Evolutionary conservation across 2,797 vertebrate genomes (phyloP).

Genomic region (Heteromormyrus szaboi): DNA sequence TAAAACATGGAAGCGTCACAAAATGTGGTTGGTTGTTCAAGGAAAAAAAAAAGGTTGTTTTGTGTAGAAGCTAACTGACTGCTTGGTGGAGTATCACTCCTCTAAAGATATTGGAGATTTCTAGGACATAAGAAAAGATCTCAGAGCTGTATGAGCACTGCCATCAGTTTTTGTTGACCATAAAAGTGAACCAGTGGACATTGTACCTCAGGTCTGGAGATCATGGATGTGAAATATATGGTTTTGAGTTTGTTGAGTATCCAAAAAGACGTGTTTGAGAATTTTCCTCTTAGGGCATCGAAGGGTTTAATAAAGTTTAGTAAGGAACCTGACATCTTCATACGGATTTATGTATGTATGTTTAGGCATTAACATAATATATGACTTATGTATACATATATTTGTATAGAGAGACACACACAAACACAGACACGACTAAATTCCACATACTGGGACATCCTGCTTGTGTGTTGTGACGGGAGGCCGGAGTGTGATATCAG

Average conservation of each 20-base stretch:
- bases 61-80: background rate
- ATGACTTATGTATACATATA: slow-evolving; percentile 17
- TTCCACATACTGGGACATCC: slow-evolving; percentile 17
- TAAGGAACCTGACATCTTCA: background rate
- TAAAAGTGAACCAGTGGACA: background rate
- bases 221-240: background rate
- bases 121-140: background rate
- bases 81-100: slow-evolving; percentile 27
- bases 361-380: background rate
- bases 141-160: background rate
- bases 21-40: background rate
- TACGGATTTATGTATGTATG: slow-evolving; percentile 2
- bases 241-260: background rate
- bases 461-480: slow-evolving; percentile 4
- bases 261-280: background rate
- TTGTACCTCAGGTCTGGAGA: background rate
- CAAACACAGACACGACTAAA: background rate
- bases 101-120: slow-evolving; percentile 55
- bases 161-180: background rate
- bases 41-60: background rate
- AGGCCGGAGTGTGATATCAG: slow-evolving; percentile 4
- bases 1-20: background rate
- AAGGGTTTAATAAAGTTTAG: background rate
- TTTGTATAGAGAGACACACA: slow-evolving; percentile 4
- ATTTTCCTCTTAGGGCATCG: background rate